Conservation (phyloP, 2,113 vertebrate genomes). For the Thinocorus orbignyianus region DNA sequence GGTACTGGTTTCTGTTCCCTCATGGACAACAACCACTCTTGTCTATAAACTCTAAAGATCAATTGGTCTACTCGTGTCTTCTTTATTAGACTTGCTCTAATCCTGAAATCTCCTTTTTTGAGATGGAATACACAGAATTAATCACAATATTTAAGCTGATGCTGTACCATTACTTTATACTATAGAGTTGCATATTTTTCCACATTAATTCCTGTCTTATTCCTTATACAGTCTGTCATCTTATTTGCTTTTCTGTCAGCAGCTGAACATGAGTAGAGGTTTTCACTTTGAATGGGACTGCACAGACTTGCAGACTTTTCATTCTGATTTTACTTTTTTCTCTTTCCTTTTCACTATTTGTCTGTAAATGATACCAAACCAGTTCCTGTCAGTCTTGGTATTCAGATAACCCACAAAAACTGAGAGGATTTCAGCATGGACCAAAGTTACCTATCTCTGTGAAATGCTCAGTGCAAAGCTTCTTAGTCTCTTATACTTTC, state of each 20-base stretch:
- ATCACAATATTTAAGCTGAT: background rate
- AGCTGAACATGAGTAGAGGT: background rate
- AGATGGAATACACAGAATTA: background rate
- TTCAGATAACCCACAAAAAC: background rate
- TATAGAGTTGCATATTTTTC: background rate
- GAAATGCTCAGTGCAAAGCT: background rate
- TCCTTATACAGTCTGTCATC: background rate
- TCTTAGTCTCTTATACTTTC: background rate
- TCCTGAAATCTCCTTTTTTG: background rate
- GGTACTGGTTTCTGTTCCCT: background rate
- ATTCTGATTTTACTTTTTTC: background rate
- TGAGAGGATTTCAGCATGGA: background rate
- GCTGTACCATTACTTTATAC: background rate
- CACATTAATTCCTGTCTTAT: background rate
- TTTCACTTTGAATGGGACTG: background rate
- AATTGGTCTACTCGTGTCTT: background rate
- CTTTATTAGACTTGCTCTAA: background rate
- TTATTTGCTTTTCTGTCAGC: background rate
- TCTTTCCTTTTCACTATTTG: background rate
- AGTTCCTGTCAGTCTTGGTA: background rate
- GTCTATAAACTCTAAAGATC: background rate
- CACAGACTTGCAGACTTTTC: background rate
- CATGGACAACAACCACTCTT: background rate
- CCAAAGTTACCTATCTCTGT: background rate
- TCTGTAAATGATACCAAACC: background rate